Conservation (phyloP, 1,140 invertebrate species). For the Drosophila ogumai region DNA sequence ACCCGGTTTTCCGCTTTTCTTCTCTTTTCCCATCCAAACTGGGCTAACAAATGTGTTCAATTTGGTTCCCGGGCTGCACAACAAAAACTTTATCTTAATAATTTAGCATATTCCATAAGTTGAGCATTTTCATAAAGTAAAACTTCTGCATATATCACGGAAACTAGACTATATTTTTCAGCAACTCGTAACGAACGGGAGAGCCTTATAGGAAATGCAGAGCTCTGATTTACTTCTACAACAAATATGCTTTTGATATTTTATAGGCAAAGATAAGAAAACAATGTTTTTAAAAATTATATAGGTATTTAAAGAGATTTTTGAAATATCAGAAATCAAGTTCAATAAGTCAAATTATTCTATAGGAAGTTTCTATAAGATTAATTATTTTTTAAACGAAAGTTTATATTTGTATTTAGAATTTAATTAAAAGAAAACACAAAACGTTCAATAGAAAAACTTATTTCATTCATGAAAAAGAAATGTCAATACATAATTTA, state of each 20-base stretch:
- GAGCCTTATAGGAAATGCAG: background rate
- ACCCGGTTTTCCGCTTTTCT: background rate
- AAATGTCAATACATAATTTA: too few relatives aligned
- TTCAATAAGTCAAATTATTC: too few relatives aligned
- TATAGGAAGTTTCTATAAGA: too few relatives aligned
- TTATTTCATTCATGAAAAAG: too few relatives aligned
- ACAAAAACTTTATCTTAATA: slow-evolving; percentile 53
- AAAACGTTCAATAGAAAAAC: background rate
- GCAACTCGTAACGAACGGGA: background rate
- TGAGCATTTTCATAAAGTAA: slow-evolving; percentile 11
- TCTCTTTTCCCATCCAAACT: slow-evolving; percentile 17
- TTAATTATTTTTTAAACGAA: too few relatives aligned
- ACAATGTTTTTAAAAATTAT: background rate
- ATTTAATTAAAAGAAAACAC: background rate
- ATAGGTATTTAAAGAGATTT: background rate
- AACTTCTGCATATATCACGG: slow-evolving; percentile 5
- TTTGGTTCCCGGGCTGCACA: slow-evolving; percentile 34
- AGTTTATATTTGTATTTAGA: background rate
- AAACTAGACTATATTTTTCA: slow-evolving; percentile 4
- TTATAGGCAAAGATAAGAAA: background rate
- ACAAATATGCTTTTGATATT: background rate
- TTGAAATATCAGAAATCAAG: background rate
- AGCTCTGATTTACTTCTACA: background rate
- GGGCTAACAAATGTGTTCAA: slow-evolving; percentile 53
- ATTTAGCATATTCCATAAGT: slow-evolving; percentile 47